Evolutionary conservation across 2,888 invertebrate genomes (phyloP).

Genomic region (Agriopis aurantiaria): DNA sequence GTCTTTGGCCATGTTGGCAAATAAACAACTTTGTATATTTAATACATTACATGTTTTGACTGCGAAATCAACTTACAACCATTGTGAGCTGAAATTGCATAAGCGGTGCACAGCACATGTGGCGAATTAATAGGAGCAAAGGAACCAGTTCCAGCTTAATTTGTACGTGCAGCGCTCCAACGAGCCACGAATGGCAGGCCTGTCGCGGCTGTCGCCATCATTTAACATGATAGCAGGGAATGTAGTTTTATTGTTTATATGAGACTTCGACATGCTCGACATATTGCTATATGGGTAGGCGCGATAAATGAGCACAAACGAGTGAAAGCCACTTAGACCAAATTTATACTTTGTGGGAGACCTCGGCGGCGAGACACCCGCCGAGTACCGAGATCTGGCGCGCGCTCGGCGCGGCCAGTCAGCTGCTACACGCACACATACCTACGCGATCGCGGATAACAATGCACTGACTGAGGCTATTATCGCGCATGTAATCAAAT

Average conservation of each 20-base stretch:
- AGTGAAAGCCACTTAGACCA: constrained; percentile 84
- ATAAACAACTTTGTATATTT: constrained; percentile 15
- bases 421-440: constrained; percentile 70
- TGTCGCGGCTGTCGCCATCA: constrained; percentile 78
- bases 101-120: constrained; percentile 77
- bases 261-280: constrained; percentile 72
- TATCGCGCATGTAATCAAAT: constrained; percentile 32
- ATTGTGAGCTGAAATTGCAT: constrained; percentile 80
- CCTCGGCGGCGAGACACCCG: constrained; percentile 66
- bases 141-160: constrained; percentile 78
- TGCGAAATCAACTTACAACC: constrained; percentile 44
- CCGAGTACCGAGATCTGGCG: constrained; percentile 50
- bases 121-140: constrained; percentile 80
- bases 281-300: constrained; percentile 72
- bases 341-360: constrained; percentile 86
- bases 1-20: constrained; percentile 1
- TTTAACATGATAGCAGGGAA: constrained; percentile 77
- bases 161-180: constrained; percentile 67
- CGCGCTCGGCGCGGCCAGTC: constrained; percentile 63
- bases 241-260: constrained; percentile 78
- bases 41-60: constrained; percentile 21
- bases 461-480: constrained; percentile 31
- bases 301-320: constrained; percentile 81
- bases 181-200: constrained; percentile 73
- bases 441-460: constrained; percentile 47